These are phyloP conservation scores for Patiria pectinifera DNA, from an alignment of 53 echinoderm and acorn worm genomes.

Conservation along the genomic window DNA sequence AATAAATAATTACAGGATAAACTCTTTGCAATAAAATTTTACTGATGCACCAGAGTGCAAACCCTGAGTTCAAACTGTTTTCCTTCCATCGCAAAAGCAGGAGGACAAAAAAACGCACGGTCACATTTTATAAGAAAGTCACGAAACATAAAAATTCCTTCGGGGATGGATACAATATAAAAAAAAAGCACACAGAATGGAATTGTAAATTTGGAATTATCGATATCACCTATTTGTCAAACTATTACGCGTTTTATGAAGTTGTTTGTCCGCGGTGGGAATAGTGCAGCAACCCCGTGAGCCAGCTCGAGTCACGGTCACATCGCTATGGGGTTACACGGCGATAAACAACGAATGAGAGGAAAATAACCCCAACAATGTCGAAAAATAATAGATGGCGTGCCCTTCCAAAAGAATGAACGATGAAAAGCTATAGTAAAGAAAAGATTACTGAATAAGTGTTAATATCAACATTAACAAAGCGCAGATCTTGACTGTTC, in stretches of 20 bases:
- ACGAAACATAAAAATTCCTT: not conserved
- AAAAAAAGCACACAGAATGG: not conserved
- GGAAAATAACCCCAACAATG: too few species aligned
- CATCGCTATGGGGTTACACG: not conserved
- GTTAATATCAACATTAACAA: too few species aligned
- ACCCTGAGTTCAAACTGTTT: too few species aligned
- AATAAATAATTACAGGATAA: too few species aligned
- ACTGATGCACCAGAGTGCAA: too few species aligned
- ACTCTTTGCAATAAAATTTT: too few species aligned
- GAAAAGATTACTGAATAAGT: too few species aligned
- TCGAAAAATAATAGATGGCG: too few species aligned
- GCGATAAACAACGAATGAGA: not conserved
- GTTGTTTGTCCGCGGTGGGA: slow-evolving; percentile 38
- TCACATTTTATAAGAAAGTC: not conserved
- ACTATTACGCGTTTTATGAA: slow-evolving; percentile 36
- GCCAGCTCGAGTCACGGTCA: not conserved
- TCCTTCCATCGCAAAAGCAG: too few species aligned
- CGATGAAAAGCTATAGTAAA: too few species aligned
- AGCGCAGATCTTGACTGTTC: too few species aligned
- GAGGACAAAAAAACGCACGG: not conserved
- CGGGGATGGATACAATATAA: not conserved
- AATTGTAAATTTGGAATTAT: not conserved
- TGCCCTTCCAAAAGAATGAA: not conserved
- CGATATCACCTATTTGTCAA: slow-evolving; percentile 28
- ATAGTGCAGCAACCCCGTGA: slow-evolving; percentile 39